Evolutionary conservation across 2,888 invertebrate species (phyloP).

Genomic region (Galerucella pusilla): DNA sequence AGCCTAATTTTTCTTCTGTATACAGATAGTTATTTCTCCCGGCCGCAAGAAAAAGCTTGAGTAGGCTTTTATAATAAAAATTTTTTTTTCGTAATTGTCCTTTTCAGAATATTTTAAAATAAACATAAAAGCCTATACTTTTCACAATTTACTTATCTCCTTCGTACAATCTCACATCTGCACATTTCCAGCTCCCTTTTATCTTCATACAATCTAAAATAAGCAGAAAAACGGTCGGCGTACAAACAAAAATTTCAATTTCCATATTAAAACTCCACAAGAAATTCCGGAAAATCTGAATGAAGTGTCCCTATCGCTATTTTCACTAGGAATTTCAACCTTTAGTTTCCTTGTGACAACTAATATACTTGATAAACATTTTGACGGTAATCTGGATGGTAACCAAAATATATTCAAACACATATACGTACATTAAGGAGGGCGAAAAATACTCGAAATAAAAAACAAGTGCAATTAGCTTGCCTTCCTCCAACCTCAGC

Average conservation of each 20-base stretch:
- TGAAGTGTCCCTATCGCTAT: conserved; percentile 12
- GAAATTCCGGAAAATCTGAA: conserved; percentile 23
- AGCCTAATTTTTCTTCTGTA: background rate
- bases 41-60: background rate
- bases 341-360: conserved; percentile 35
- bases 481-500: too few relatives aligned
- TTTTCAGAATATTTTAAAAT: background rate
- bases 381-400: conserved; percentile 27
- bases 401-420: conserved; percentile 14
- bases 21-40: too few relatives aligned
- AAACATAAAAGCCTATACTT: background rate
- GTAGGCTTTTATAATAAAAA: background rate
- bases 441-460: background rate
- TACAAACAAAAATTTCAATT: conserved; percentile 47
- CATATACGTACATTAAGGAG: background rate
- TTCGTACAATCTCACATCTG: background rate
- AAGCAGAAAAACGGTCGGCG: conserved; percentile 41
- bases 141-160: conserved; percentile 1
- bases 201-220: conserved; percentile 22
- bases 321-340: conserved; percentile 38
- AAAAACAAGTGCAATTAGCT: too few relatives aligned
- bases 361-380: conserved; percentile 41
- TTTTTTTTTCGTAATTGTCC: background rate
- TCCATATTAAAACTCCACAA: conserved; percentile 44
- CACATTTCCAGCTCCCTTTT: background rate